phyloP scores from a whole-genome alignment of 2,888 invertebrate genomes.

The Craniophora ligustri region DNA sequence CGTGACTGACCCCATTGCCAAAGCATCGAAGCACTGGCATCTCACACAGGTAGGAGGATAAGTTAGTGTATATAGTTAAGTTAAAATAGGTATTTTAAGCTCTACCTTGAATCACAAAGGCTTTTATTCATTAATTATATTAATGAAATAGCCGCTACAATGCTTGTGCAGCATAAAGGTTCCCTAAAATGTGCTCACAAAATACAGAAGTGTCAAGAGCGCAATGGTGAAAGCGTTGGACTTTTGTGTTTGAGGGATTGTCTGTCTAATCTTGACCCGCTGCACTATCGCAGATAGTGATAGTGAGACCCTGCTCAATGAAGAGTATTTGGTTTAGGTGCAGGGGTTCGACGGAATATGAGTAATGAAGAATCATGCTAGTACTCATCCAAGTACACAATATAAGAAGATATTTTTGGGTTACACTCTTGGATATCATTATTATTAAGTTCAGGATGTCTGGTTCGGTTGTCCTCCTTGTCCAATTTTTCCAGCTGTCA shows the following conservation, averaged over 20 bases:
- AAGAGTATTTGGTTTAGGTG: background rate
- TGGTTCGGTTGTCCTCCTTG: constrained; percentile 39
- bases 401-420: background rate
- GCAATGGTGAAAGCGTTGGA: background rate
- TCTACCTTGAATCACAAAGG: too few relatives aligned
- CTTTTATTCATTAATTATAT: too few relatives aligned
- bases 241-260: background rate
- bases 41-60: constrained; percentile 93
- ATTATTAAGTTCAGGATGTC: background rate
- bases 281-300: background rate
- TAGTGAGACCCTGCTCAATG: background rate
- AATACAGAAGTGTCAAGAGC: background rate
- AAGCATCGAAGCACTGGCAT: constrained; percentile 99
- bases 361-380: background rate
- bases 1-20: constrained; percentile 98
- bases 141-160: too few relatives aligned
- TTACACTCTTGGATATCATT: background rate
- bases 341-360: background rate
- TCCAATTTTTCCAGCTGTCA: constrained; percentile 91
- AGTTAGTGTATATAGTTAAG: constrained; percentile 28
- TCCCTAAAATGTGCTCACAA: too few relatives aligned
- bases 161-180: too few relatives aligned
- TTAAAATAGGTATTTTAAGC: too few relatives aligned
- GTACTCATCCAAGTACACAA: background rate
- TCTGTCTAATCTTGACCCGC: background rate